A percentile compares a stretch with the other conserved stretches of the same genome.
These are phyloP conservation scores for Ctenopoma kingsleyae DNA, from an alignment of 2,797 vertebrate species.

Conservation along the genomic window DNA sequence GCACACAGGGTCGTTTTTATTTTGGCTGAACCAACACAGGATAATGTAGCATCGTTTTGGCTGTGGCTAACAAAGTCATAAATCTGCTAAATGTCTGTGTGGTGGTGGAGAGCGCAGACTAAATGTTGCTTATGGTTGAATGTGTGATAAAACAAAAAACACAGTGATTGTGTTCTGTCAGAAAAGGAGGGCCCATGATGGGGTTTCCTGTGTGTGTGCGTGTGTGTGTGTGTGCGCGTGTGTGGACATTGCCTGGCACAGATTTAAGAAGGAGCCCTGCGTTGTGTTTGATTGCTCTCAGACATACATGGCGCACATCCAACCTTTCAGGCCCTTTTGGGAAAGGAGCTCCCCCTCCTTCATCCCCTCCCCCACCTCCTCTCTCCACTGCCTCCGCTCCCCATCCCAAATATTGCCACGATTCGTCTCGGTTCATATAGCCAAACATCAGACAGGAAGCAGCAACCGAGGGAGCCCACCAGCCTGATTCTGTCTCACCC, in stretches of 20 bases:
- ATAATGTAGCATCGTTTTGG: slow-evolving; percentile 37
- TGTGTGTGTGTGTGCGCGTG: not conserved
- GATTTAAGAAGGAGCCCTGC: slow-evolving; percentile 64
- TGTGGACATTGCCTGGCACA: slow-evolving; percentile 47
- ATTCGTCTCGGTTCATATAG: slow-evolving; percentile 66
- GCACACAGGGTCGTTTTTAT: not conserved
- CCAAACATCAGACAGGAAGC: slow-evolving; percentile 74
- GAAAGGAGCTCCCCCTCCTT: slow-evolving; percentile 54
- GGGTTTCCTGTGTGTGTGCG: slow-evolving; percentile 19
- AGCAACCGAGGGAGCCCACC: slow-evolving; percentile 44
- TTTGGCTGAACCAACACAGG: slow-evolving; percentile 3
- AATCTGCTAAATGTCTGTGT: slow-evolving; percentile 49
- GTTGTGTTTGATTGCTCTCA: slow-evolving; percentile 74
- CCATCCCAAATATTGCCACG: slow-evolving; percentile 74
- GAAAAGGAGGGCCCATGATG: slow-evolving; percentile 54
- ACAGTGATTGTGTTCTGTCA: slow-evolving; percentile 12
- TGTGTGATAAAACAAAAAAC: slow-evolving; percentile 25
- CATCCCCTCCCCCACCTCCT: slow-evolving; percentile 42
- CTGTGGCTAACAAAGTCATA: slow-evolving; percentile 63
- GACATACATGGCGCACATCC: slow-evolving; percentile 64
- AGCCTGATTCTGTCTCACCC: slow-evolving; percentile 67
- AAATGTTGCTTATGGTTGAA: slow-evolving; percentile 15
- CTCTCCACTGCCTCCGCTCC: slow-evolving; percentile 39
- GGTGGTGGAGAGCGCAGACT: slow-evolving; percentile 2
- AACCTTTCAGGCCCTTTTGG: slow-evolving; percentile 69